Percentiles rank a stretch among this genome's conserved stretches.
Evolutionary conservation across 2,797 vertebrate genomes (phyloP).

Genomic region (Enteromius mattozi): DNA sequence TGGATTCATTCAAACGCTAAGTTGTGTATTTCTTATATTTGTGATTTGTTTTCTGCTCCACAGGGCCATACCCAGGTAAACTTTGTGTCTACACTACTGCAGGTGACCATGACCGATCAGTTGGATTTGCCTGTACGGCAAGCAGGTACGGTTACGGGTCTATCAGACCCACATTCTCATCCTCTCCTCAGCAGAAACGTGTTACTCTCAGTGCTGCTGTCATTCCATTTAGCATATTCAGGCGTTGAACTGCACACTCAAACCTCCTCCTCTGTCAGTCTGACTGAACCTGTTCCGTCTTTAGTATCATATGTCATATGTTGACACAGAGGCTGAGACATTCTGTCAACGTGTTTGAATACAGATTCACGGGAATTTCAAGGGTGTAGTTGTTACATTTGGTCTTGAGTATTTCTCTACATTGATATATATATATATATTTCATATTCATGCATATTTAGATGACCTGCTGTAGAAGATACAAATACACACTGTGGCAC

Average conservation of each 20-base stretch:
- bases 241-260: slow-evolving; percentile 19
- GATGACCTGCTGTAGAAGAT: background rate
- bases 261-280: background rate
- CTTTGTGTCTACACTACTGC: slow-evolving; percentile 96
- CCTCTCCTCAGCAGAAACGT: background rate
- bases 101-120: slow-evolving; percentile 97
- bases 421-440: too few species aligned
- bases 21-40: background rate
- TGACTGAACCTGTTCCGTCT: background rate
- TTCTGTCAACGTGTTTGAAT: slow-evolving; percentile 32
- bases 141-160: slow-evolving; percentile 85
- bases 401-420: background rate
- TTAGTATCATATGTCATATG: slow-evolving; percentile 29
- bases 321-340: slow-evolving; percentile 33
- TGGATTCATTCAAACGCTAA: too few species aligned
- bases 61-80: slow-evolving; percentile 94
- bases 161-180: background rate
- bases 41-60: background rate
- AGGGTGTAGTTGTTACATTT: background rate
- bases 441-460: background rate
- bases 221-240: slow-evolving; percentile 6
- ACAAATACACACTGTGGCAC: background rate
- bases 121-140: slow-evolving; percentile 97
- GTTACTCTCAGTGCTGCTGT: background rate
- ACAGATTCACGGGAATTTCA: background rate